Conservation (phyloP, 2,797 vertebrate genomes). For the Dicrostonyx torquatus region DNA sequence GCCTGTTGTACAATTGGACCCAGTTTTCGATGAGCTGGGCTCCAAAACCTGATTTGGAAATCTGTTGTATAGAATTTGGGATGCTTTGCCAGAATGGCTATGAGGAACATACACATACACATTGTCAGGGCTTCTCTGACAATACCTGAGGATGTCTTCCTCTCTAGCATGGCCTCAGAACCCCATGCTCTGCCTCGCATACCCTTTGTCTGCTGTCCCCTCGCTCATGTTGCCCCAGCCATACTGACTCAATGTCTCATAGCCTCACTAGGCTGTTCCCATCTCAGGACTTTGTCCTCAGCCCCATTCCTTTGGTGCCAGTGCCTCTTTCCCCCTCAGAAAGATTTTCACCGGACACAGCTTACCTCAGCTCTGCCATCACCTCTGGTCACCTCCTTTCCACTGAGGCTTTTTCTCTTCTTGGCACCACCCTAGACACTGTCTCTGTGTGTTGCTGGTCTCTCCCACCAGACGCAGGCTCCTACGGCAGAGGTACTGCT, state of each 20-base stretch:
- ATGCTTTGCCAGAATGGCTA: background rate
- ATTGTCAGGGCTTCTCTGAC: fast-evolving
- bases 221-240: background rate
- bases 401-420: background rate
- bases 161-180: background rate
- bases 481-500: background rate
- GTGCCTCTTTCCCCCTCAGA: background rate
- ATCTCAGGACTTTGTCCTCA: background rate
- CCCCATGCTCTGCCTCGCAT: fast-evolving
- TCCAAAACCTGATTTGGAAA: background rate
- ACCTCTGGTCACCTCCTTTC: background rate
- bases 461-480: background rate
- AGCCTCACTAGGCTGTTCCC: background rate
- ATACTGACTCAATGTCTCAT: fast-evolving
- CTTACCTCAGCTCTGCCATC: background rate
- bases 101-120: background rate
- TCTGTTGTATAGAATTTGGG: background rate
- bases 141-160: background rate
- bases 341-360: background rate
- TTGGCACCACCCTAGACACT: background rate
- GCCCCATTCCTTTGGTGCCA: background rate
- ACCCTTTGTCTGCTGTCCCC: fast-evolving
- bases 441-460: background rate
- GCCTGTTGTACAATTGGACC: background rate
- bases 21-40: background rate